These are phyloP conservation scores for Nymphalis io DNA, from an alignment of 1,140 invertebrate genomes.

Conservation along the genomic window DNA sequence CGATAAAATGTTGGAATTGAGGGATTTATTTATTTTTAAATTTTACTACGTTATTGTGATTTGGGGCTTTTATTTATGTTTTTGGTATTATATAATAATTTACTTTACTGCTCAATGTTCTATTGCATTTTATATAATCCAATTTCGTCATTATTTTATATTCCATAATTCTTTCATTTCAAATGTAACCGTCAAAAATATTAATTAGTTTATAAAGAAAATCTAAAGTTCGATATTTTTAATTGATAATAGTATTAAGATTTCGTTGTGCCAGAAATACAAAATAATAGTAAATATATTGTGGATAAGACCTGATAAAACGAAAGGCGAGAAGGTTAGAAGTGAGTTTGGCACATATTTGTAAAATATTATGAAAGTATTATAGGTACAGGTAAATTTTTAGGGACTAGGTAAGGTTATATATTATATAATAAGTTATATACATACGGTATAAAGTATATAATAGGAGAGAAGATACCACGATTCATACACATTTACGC, in stretches of 20 bases:
- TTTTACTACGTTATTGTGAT: not conserved
- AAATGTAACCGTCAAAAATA: constrained; percentile 64
- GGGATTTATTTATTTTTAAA: no score
- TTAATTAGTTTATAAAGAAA: constrained; percentile 56
- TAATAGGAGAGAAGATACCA: constrained; percentile 18
- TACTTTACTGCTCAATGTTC: no score
- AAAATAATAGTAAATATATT: constrained; percentile 2
- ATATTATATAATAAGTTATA: constrained; percentile 26
- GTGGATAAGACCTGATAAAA: constrained; percentile 7
- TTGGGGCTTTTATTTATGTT: not conserved
- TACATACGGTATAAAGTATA: constrained; percentile 35
- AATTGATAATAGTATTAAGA: constrained; percentile 24
- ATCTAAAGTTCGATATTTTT: constrained; percentile 36
- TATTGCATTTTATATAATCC: not conserved
- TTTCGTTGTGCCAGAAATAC: constrained; percentile 48
- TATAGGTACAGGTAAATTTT: constrained; percentile 20
- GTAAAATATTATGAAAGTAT: constrained; percentile 25
- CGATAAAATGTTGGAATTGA: no score
- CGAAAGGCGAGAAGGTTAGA: not conserved
- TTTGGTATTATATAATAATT: no score
- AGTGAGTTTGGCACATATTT: constrained; percentile 42
- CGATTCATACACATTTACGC: constrained; percentile 17
- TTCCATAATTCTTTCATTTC: constrained; percentile 18
- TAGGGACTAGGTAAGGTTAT: constrained; percentile 32
- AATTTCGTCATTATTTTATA: not conserved